Evolutionary conservation across 2,797 vertebrate genomes (phyloP), one percentile per base, ranked within the genome.

Genomic region (Botia almorhae): DNA sequence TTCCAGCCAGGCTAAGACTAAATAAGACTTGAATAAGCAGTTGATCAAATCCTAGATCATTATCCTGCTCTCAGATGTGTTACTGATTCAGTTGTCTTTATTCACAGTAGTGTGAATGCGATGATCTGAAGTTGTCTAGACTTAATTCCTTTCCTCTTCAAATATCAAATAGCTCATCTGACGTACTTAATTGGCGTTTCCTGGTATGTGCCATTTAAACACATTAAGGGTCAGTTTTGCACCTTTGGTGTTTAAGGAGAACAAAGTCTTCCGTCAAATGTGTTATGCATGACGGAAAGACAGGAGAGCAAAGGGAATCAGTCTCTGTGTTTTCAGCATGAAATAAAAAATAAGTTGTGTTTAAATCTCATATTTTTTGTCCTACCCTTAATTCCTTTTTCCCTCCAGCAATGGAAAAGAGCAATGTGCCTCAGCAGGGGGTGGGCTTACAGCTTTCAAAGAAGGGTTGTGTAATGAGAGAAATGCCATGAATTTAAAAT

Each of bases 401-500:
- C 50, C 21, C 78, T 67, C 21, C 7, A 48, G 67, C 39, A 29
- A 48, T 61, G 51, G 16, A 73, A 72, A 56, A 17, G 16, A 80
- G 36, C 3, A 8, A 7, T 72, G 10, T 19, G 63, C 3, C 19
- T 55, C 50, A 46, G 21, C 43, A 0, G 67, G 65, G n/a, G 39
- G 55, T n/a, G n/a, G n/a, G 64, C 8, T 68, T 46, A 2, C 14
- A 64, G 60, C 48, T 64, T 50, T 73, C 19, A 72, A 36, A 69
- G 3, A 16, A 39, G 12, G 12, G 21, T 55, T 80, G 48, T 55
- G 21, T 17, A 67, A 80, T 68, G 36, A 67, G 46, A 63, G 16
- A 67, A 65, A 67, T 80, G 70, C 61, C 12, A 80, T 67, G 50
- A 73, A 67, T 80, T 56, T 56, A 58, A 74, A 80, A 80, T 80